A percentile compares a stretch with the other conserved stretches of the same genome.
These are phyloP conservation scores for Coelinius sp. DNA, from an alignment of 2,888 invertebrate species.

Conservation along the genomic window DNA sequence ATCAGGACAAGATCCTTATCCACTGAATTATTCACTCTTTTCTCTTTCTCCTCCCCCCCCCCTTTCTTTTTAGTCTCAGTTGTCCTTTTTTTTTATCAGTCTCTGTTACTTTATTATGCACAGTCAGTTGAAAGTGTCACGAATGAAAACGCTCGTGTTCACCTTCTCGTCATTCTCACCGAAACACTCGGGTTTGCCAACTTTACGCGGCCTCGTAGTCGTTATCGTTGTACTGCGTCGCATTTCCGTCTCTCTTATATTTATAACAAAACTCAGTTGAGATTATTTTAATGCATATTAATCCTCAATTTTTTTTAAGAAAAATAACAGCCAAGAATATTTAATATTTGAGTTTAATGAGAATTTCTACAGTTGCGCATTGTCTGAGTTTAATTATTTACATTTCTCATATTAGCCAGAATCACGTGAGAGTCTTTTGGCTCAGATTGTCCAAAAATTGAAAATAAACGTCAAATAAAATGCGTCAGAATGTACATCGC, in stretches of 20 bases:
- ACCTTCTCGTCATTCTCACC: conserved; percentile 1
- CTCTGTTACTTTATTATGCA: conserved; percentile 26
- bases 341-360: background rate
- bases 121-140: conserved; percentile 28
- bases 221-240: conserved; percentile 27
- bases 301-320: background rate
- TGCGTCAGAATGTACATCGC: background rate
- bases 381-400: background rate
- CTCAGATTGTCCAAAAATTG: background rate
- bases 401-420: background rate
- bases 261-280: background rate
- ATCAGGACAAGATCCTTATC: background rate
- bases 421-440: background rate
- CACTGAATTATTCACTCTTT: background rate
- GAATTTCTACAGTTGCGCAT: background rate
- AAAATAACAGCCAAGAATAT: background rate
- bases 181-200: conserved; percentile 31
- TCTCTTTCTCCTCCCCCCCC: background rate
- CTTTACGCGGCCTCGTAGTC: conserved; percentile 29
- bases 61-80: no score
- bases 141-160: conserved; percentile 22
- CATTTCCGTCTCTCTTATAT: conserved; percentile 34
- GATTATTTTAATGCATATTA: background rate
- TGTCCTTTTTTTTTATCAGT: conserved; percentile 9
- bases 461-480: background rate